Conservation (phyloP, 2,797 vertebrate genomes). For the Leucoraja ocellata region DNA sequence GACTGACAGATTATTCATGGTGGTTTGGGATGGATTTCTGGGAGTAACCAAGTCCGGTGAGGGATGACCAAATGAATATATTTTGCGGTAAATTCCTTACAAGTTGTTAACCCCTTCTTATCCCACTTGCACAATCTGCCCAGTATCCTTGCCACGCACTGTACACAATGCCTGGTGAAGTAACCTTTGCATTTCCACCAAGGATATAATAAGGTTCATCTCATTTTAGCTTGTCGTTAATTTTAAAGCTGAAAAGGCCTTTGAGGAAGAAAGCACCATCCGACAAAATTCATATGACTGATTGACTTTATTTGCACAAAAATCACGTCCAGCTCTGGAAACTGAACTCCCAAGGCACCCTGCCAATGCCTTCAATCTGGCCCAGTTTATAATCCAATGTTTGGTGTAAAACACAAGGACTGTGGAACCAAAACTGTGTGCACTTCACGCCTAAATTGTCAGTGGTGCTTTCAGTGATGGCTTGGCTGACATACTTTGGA, state of each 20-base stretch:
- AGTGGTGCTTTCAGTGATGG: background rate
- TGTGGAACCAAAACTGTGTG: conserved; percentile 11
- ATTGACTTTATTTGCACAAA: background rate
- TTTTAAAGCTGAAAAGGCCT: background rate
- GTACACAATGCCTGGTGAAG: background rate
- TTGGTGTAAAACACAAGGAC: conserved; percentile 8
- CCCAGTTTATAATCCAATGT: conserved; percentile 21
- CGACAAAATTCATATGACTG: conserved; percentile 3
- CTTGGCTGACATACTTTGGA: background rate
- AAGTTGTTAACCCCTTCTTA: background rate
- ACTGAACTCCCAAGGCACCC: background rate
- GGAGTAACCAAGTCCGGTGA: background rate
- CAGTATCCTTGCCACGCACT: background rate
- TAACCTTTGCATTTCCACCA: background rate
- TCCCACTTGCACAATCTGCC: background rate
- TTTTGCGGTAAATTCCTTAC: background rate
- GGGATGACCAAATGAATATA: background rate
- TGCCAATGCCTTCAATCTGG: conserved; percentile 19
- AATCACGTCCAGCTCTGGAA: conserved; percentile 3
- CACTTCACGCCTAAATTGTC: background rate
- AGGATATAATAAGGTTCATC: background rate
- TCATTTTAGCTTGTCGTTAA: conserved; percentile 15
- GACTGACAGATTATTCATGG: conserved; percentile 9
- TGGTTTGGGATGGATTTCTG: background rate
- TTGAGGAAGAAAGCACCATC: conserved; percentile 1